Evolutionary conservation across 1,140 invertebrate species (phyloP), one percentile per base, ranked within the genome.

Genomic region (Bacillus rossius): DNA sequence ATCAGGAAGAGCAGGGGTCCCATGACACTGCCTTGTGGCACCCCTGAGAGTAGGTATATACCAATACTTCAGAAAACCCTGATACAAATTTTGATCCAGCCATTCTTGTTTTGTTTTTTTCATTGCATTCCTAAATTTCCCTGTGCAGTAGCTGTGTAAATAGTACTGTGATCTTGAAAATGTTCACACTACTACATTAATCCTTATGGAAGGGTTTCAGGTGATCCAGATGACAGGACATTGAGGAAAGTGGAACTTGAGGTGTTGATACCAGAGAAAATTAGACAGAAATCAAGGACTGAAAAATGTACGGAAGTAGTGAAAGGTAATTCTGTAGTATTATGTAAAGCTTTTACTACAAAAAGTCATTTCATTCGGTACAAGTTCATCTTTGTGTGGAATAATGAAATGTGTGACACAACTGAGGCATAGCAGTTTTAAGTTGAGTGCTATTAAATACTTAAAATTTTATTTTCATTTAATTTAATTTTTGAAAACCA

Each of bases 211-310:
- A 19, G 25, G 48, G 16, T 77, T 78, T 14, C 62, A 92, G 93
- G 93, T 57, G 91, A 96, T 80, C 93, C 93, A 8, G 76, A 92
- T 68, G 91, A 94, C 70, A 78, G 65, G 65, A 75, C 68, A n/a
- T 72, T 96, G 47, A 77, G 93, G 67, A 91, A 85, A 80, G 87
- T 94, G 1, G 93, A 96, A 75, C 74, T 72, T 40, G 88, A 95
- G 67, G 81, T 96, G 41, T 65, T 95, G 41, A 89, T 96, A 72
- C 87, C 91, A 1, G 88, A 91, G 74, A 84, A 88, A 69, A 86
- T 96, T 76, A 77, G 92, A 63, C 87, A 92, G 45, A 86, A 81
- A 69, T 84, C 91, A 1, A 87, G 82, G 70, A 66, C 64, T 14
- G 86, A 91, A 70, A 89, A 92, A 71, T 95, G 93, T 75, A 20